Conservation (phyloP, 2,888 invertebrate species). For the Catocala sponsa region DNA sequence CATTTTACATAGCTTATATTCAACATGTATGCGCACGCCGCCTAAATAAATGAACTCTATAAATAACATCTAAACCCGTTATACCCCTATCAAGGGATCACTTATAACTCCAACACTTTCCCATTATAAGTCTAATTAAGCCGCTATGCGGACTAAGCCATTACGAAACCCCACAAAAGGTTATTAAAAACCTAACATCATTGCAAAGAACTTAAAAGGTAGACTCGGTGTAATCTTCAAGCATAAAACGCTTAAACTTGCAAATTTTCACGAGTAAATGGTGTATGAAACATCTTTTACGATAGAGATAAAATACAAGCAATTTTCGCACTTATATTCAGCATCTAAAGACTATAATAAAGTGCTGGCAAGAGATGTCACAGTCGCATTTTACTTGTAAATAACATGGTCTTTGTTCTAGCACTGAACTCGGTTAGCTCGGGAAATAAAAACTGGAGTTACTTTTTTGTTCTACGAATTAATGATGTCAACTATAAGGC, state of each 20-base stretch:
- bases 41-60: no score
- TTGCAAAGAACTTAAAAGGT: background rate
- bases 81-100: no score
- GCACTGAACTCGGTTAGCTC: background rate
- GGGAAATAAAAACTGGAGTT: no score
- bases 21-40: no score
- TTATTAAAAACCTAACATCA: background rate
- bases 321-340: conserved; percentile 18
- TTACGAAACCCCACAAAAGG: no score
- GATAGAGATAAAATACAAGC: conserved; percentile 3
- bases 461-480: no score
- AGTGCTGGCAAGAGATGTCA: background rate
- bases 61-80: no score
- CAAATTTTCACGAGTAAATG: conserved; percentile 35
- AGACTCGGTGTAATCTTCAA: conserved; percentile 12
- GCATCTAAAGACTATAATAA: conserved; percentile 19
- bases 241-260: conserved; percentile 19
- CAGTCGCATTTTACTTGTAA: conserved; percentile 2
- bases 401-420: conserved; percentile 10
- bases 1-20: no score
- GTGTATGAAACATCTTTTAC: conserved; percentile 36
- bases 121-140: no score
- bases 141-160: no score
- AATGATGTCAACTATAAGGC: background rate
- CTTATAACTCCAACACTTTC: no score